Evolutionary conservation across 1,140 invertebrate species (phyloP).

Genomic region (Drosophila tani): DNA sequence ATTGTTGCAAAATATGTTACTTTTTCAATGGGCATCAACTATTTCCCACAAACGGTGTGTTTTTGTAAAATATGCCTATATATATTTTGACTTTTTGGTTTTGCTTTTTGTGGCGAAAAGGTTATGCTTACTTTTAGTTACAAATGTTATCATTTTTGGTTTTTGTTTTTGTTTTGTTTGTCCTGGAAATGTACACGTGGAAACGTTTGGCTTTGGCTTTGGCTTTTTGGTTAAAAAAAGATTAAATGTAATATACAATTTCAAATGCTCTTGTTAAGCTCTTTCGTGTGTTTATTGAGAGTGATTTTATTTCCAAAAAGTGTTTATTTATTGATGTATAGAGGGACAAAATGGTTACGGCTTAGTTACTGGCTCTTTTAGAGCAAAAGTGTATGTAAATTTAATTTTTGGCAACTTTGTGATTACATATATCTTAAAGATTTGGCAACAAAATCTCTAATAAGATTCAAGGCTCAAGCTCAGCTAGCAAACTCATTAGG

Average conservation of each 20-base stretch:
- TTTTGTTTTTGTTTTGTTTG: constrained; percentile 6
- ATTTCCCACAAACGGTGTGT: constrained; percentile 15
- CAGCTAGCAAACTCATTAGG: neutral
- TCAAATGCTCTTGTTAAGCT: constrained; percentile 51
- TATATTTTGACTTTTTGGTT: neutral
- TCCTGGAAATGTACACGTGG: constrained; percentile 16
- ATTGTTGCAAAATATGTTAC: constrained; percentile 13
- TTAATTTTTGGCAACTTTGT: constrained; percentile 29
- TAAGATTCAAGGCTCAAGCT: constrained; percentile 13
- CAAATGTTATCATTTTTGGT: constrained; percentile 17
- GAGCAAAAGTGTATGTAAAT: constrained; percentile 3
- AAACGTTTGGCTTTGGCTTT: constrained; percentile 31
- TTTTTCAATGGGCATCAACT: constrained; percentile 16
- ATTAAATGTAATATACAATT: constrained; percentile 28
- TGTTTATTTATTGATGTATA: neutral
- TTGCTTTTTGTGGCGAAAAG: constrained; percentile 7
- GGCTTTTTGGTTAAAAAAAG: constrained; percentile 25
- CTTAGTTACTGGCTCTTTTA: constrained; percentile 1
- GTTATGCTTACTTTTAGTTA: constrained; percentile 19
- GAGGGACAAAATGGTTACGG: constrained; percentile 1
- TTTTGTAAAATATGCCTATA: constrained; percentile 20
- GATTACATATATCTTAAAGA: constrained; percentile 21
- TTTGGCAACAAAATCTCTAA: constrained; percentile 26
- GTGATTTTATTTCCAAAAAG: constrained; percentile 1
- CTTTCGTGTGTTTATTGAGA: constrained; percentile 17